These are phyloP conservation scores for Ptychoptera contaminata DNA, from an alignment of 2,888 invertebrate species.

Conservation along the genomic window DNA sequence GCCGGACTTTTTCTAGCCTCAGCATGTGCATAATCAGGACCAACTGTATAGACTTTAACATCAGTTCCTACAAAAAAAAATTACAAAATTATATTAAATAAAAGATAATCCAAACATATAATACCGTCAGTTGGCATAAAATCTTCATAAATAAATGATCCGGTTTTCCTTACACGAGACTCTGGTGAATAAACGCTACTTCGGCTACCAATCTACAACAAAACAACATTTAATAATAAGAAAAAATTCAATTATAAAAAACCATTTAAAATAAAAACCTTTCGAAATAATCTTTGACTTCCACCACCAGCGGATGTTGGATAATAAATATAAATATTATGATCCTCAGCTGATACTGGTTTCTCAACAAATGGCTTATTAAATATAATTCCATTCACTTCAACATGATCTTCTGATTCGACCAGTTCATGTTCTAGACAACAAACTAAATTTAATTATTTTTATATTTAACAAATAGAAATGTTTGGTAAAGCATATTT, in stretches of 20 bases:
- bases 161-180: constrained; percentile 88
- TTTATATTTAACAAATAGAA: not conserved
- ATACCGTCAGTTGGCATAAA: constrained; percentile 99
- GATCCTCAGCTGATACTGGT: constrained; percentile 98
- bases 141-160: constrained; percentile 98
- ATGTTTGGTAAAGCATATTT: no score
- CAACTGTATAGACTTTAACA: constrained; percentile 91
- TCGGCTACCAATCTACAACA: constrained; percentile 77
- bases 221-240: constrained; percentile 16
- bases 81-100: not conserved
- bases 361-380: constrained; percentile 99
- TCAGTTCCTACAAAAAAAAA: constrained; percentile 38
- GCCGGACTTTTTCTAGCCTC: constrained; percentile 98
- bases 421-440: constrained; percentile 72
- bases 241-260: not conserved
- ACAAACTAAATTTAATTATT: constrained; percentile 1
- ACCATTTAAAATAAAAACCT: constrained; percentile 39
- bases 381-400: constrained; percentile 87
- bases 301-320: constrained; percentile 97
- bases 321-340: constrained; percentile 99
- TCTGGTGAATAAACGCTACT: constrained; percentile 98
- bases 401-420: constrained; percentile 93
- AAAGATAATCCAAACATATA: constrained; percentile 13
- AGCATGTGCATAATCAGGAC: constrained; percentile 98
- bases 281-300: constrained; percentile 91